Base-by-base conservation (phyloP, 1,140 invertebrate species). In the Lucilia cuprina region DNA sequence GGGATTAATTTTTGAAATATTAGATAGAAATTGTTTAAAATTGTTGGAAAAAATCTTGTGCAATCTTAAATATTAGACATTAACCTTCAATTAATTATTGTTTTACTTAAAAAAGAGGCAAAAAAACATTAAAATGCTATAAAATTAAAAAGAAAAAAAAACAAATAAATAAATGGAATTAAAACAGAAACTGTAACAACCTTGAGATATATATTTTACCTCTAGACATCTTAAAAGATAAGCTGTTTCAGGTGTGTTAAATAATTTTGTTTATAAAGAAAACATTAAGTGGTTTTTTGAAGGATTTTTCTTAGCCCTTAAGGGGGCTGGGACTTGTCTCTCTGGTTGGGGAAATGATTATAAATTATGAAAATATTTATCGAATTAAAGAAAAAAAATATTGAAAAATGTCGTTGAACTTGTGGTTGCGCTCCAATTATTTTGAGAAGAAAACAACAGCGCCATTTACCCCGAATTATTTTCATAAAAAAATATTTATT, bases 331-430 rank as follows among this genome's bases (percentile, higher is more conserved):
- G 25, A 30, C 25, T 2, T 3, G 25, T 12, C 1, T 1, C 13
- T 14, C 13, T 14, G 0, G 13, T 14, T 49, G 13, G 9, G 5
- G 21, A 21, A 21, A 74, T 21, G 4, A 25, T 19, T 25, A 75
- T 75, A 75, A 49, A 75, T 74, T 25, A 75, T 34, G 35, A n/a
- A 9, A 75, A 74, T 19, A 80, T 41, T 84, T 82, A 49, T 82
- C 25, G 10, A 82, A 60, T n/a, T 34, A 21, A 25, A 4, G 30
- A 30, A 34, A 75, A 75, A 75, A 5, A 75, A 2, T 74, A 25
- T 75, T 75, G 74, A 75, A 75, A 75, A 35, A 35, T 75, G 74
- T 75, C 74, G 74, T 75, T 75, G 30, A 75, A 75, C 74, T 75
- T 75, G 25, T 74, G 19, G 9, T 34, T 75, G 0, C 30, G 74